Conservation (phyloP, 92 coral and sea anemone genomes). For the Epizoanthus rinbou region DNA sequence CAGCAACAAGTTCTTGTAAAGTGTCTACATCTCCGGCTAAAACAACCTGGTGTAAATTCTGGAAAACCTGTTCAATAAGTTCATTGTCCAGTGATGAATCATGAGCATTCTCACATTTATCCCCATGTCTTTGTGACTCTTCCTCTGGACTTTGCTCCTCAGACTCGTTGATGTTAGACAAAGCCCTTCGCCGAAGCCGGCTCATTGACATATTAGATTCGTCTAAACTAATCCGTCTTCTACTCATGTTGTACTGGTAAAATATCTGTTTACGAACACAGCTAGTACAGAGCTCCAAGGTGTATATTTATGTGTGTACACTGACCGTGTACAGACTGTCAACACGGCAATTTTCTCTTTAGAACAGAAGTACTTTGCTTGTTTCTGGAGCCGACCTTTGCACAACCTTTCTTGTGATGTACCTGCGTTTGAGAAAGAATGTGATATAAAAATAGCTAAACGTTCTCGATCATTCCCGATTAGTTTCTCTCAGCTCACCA, state of each 20-base stretch:
- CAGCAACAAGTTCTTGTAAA: constrained; percentile 60
- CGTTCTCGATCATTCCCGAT: neutral
- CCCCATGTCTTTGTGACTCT: neutral
- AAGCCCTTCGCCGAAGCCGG: constrained; percentile 45
- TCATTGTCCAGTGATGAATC: constrained; percentile 25
- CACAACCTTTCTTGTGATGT: neutral
- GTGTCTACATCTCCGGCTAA: constrained; percentile 67
- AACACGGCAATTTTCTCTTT: neutral
- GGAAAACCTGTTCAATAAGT: constrained; percentile 35
- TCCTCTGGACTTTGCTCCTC: constrained; percentile 49
- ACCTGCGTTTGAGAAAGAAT: neutral
- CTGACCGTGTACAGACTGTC: constrained; percentile 16
- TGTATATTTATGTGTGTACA: neutral
- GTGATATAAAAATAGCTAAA: neutral
- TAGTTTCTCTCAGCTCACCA: too few relatives aligned
- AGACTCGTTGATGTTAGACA: constrained; percentile 66
- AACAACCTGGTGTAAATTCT: constrained; percentile 67
- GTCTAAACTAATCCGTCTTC: constrained; percentile 66
- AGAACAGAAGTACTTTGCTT: neutral
- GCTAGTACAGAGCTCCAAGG: neutral
- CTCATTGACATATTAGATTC: constrained; percentile 46
- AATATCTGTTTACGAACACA: neutral
- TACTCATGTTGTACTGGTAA: neutral
- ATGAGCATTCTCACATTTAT: neutral
- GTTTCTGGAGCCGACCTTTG: neutral